A percentile compares a stretch with the other conserved stretches of the same genome.
Evolutionary conservation across 2,888 invertebrate genomes (phyloP).

Genomic region (Drosophila prolongata): DNA sequence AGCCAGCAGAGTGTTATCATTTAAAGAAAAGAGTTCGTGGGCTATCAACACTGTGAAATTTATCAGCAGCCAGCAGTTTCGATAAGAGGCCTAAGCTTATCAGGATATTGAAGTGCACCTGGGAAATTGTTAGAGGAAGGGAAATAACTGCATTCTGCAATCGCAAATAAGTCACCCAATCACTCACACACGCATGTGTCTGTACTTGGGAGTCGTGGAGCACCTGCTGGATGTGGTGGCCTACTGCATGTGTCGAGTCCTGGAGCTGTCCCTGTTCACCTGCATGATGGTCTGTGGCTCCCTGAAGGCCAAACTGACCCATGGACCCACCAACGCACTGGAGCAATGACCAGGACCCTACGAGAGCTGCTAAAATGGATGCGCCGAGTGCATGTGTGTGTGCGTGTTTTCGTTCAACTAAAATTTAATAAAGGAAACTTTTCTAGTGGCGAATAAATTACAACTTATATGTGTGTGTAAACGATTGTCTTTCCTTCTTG

Average conservation of each 20-base stretch:
- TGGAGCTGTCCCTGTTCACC: conserved; percentile 76
- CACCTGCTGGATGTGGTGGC: conserved; percentile 77
- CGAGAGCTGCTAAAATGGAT: conserved; percentile 23
- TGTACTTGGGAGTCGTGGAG: conserved; percentile 79
- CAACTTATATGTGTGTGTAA: conserved; percentile 28
- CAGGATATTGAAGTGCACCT: conserved; percentile 9
- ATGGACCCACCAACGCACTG: conserved; percentile 33
- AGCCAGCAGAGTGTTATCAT: conserved; percentile 49
- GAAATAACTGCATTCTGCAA: conserved; percentile 4
- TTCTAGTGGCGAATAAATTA: conserved; percentile 38
- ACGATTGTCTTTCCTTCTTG: conserved; percentile 28
- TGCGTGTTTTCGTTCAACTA: conserved; percentile 18
- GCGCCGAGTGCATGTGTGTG: background rate
- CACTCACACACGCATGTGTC: conserved; percentile 65
- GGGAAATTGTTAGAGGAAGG: background rate
- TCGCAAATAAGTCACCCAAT: background rate
- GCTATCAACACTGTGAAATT: conserved; percentile 42
- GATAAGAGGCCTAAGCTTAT: background rate
- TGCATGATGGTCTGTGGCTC: conserved; percentile 77
- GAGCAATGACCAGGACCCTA: conserved; percentile 33
- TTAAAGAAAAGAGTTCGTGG: conserved; percentile 21
- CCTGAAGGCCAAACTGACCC: conserved; percentile 53
- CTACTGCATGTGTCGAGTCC: conserved; percentile 77
- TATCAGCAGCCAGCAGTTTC: background rate
- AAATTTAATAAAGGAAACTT: conserved; percentile 35